These are phyloP conservation scores for Pyrochroa serraticornis DNA, from an alignment of 2,888 invertebrate genomes.

Conservation along the genomic window DNA sequence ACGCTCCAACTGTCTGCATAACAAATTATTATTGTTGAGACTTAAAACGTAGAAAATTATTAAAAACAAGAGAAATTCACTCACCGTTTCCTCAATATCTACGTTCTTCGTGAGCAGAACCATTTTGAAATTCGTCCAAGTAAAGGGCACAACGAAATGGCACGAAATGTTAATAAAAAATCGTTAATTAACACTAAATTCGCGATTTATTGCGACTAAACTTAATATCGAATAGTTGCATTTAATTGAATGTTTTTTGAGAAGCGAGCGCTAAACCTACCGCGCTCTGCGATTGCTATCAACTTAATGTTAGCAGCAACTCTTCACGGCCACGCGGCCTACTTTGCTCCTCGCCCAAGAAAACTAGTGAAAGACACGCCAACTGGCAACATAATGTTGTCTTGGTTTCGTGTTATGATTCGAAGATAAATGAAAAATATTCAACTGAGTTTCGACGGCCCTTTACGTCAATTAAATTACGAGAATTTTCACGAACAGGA, in stretches of 20 bases:
- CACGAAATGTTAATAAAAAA: no score
- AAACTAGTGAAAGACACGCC: slow-evolving; percentile 49
- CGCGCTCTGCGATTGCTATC: slow-evolving; percentile 48
- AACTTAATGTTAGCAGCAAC: slow-evolving; percentile 50
- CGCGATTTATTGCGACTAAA: neutral
- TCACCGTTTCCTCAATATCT: slow-evolving; percentile 50
- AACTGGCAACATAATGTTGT: no score
- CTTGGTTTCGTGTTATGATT: no score
- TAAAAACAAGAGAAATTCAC: slow-evolving; percentile 30
- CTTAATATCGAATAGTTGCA: neutral
- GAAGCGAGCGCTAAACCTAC: slow-evolving; percentile 39
- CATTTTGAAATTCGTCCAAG: slow-evolving; percentile 39
- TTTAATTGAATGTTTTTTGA: neutral
- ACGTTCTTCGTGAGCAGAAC: slow-evolving; percentile 47
- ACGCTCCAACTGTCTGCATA: neutral
- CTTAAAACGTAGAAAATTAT: neutral
- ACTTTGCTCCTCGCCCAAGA: slow-evolving; percentile 46
- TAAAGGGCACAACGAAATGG: slow-evolving; percentile 19
- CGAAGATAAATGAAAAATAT: no score
- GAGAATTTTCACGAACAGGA: no score
- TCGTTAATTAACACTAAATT: neutral
- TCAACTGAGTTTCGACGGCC: no score
- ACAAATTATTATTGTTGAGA: neutral
- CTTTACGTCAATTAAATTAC: no score
- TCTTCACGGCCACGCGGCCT: slow-evolving; percentile 50